phyloP scores from a whole-genome alignment of 2,113 vertebrate genomes.

The Paradoxurus hermaphroditus region DNA sequence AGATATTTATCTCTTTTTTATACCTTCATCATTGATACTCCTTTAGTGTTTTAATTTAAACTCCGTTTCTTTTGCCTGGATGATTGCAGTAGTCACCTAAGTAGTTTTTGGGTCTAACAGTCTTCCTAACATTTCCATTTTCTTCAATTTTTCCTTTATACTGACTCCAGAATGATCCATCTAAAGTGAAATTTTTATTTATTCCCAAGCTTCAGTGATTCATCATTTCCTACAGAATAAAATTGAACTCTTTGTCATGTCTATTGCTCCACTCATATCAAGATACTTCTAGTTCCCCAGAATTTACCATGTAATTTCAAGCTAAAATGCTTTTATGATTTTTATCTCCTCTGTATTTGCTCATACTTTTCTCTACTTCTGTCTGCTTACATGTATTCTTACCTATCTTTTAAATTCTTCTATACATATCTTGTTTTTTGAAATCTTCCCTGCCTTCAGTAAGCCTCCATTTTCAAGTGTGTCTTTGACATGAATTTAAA shows the following conservation, averaged over 20 bases:
- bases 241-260: neutral
- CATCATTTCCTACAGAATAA: neutral
- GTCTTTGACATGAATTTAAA: neutral
- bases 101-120: neutral
- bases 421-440: neutral
- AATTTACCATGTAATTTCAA: neutral
- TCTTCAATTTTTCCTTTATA: neutral
- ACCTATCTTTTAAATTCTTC: neutral
- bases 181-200: neutral
- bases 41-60: neutral
- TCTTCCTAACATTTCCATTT: neutral
- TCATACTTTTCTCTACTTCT: neutral
- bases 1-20: neutral
- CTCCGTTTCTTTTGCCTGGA: neutral
- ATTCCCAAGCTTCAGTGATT: neutral
- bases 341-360: neutral
- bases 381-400: neutral
- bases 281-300: neutral
- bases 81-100: neutral
- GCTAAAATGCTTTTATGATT: neutral
- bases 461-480: neutral
- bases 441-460: neutral
- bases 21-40: neutral
- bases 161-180: neutral
- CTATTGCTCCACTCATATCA: neutral